phyloP scores from a whole-genome alignment of 2,113 vertebrate genomes.

The Sminthopsis crassicaudata region DNA sequence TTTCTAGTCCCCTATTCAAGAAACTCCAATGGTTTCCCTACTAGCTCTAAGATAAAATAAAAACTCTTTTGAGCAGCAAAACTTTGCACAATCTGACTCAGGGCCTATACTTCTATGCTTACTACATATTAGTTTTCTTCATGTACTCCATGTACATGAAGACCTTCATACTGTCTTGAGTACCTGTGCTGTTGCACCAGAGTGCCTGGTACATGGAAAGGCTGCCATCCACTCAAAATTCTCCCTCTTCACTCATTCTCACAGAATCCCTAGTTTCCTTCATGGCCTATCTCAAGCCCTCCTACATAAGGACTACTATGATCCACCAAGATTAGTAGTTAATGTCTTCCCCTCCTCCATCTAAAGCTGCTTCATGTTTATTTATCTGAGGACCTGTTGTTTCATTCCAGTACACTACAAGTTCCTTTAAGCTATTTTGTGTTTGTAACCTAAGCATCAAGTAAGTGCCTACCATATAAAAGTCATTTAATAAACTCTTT shows the following conservation, averaged over 20 bases:
- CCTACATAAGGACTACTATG: neutral
- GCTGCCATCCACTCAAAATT: neutral
- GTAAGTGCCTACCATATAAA: neutral
- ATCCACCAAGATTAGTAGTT: neutral
- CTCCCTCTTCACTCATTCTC: neutral
- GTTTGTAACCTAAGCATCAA: neutral
- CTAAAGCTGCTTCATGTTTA: neutral
- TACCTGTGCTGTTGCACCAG: neutral
- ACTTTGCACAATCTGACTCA: neutral
- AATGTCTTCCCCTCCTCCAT: neutral
- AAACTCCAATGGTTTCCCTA: neutral
- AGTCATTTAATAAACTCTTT: neutral
- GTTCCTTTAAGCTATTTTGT: neutral
- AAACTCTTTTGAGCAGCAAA: neutral
- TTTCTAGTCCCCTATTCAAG: neutral
- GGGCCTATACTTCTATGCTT: neutral
- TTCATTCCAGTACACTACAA: neutral
- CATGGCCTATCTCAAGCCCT: neutral
- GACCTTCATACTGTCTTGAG: neutral
- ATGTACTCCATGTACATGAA: no score
- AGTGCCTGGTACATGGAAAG: neutral
- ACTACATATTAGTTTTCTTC: neutral
- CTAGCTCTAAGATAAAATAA: neutral
- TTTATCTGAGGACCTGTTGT: neutral
- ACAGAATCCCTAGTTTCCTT: neutral